phyloP scores from a whole-genome alignment of 2,113 vertebrate species.

The Lasiurus borealis region DNA sequence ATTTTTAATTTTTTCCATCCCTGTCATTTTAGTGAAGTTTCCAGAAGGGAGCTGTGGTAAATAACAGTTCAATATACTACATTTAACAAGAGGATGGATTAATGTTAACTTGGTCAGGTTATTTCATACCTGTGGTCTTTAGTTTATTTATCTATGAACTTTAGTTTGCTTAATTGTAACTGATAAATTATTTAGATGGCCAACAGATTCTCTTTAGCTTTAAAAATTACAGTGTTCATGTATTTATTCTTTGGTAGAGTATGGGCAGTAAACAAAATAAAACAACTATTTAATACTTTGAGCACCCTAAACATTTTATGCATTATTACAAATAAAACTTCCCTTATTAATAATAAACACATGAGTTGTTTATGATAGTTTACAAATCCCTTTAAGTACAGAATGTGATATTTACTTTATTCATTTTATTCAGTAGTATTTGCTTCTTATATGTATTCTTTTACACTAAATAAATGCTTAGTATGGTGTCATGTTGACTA shows the following conservation, averaged over 20 bases:
- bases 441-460: constrained; percentile 9
- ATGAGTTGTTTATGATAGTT: constrained; percentile 36
- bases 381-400: neutral
- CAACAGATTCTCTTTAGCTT: neutral
- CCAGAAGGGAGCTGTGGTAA: constrained; percentile 5
- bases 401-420: neutral
- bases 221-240: constrained; percentile 24
- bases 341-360: constrained; percentile 16
- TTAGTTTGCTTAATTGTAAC: constrained; percentile 19
- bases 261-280: neutral
- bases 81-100: neutral
- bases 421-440: constrained; percentile 23
- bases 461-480: constrained; percentile 13
- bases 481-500: neutral
- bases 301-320: neutral
- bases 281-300: constrained; percentile 30
- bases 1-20: neutral
- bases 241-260: constrained; percentile 38
- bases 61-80: neutral
- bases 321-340: constrained; percentile 34
- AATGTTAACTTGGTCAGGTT: constrained; percentile 38
- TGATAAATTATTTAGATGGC: constrained; percentile 43
- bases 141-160: neutral
- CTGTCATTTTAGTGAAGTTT: constrained; percentile 34
- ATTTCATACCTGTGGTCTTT: neutral